A percentile compares a stretch with the other conserved stretches of the same genome.
phyloP scores from a whole-genome alignment of 2,888 invertebrate genomes.

The Hypselothyrea guttata region DNA sequence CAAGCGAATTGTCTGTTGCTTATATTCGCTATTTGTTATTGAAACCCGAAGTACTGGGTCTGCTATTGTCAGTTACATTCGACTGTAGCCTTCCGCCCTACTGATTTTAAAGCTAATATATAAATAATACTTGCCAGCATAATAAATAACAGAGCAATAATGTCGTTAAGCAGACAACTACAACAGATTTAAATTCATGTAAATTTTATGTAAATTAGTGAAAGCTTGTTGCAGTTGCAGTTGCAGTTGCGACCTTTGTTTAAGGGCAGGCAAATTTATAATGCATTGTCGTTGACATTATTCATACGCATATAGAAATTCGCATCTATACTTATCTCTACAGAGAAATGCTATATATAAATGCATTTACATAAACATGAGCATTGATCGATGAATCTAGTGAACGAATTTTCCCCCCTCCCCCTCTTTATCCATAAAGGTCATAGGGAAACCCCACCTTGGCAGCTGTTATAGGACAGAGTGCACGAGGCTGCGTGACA shows the following conservation, averaged over 20 bases:
- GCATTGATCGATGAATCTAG: slow-evolving; percentile 7
- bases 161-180: no score
- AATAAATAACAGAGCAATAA: no score
- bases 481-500: slow-evolving; percentile 60
- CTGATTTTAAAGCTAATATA: no score
- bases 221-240: slow-evolving; percentile 2
- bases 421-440: neutral
- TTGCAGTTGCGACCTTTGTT: slow-evolving; percentile 18
- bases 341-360: slow-evolving; percentile 68
- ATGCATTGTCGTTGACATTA: slow-evolving; percentile 43
- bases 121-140: no score
- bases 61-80: no score
- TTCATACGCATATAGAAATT: slow-evolving; percentile 69
- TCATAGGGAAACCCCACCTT: slow-evolving; percentile 4
- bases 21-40: no score
- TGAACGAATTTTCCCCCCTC: neutral
- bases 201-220: neutral
- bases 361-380: slow-evolving; percentile 67
- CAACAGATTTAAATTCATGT: no score
- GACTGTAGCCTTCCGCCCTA: no score
- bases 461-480: slow-evolving; percentile 28
- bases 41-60: no score
- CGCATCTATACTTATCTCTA: no score
- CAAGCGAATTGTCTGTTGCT: no score
- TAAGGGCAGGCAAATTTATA: slow-evolving; percentile 47